These are phyloP conservation scores for Amblyteles armatorius DNA, from an alignment of 2,888 invertebrate species.

Conservation along the genomic window DNA sequence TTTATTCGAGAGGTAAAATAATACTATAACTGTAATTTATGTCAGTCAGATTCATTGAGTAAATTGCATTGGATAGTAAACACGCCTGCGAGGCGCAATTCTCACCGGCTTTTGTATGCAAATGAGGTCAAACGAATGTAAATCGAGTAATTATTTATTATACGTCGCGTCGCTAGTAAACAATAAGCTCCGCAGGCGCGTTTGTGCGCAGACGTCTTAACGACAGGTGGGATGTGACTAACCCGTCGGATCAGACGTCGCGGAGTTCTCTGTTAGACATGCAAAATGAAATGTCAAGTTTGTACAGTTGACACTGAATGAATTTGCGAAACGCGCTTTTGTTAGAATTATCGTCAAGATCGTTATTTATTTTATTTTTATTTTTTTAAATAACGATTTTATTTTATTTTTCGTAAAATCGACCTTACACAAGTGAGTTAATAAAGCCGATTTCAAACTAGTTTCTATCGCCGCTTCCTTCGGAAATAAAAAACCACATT, in stretches of 20 bases:
- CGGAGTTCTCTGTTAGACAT: neutral
- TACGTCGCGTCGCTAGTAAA: neutral
- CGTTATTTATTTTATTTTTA: neutral
- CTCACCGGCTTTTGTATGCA: neutral
- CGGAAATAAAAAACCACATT: neutral
- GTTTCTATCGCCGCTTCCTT: neutral
- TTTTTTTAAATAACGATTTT: neutral
- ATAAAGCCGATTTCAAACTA: neutral
- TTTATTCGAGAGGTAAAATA: neutral
- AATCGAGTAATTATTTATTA: neutral
- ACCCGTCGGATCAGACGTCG: constrained; percentile 13
- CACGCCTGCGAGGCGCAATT: neutral
- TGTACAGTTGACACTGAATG: neutral
- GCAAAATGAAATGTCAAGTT: neutral
- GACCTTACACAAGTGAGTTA: neutral
- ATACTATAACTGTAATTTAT: neutral
- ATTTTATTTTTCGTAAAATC: neutral
- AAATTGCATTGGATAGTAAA: neutral
- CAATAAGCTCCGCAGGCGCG: neutral
- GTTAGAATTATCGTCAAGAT: neutral
- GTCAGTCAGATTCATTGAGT: neutral
- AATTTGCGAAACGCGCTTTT: neutral
- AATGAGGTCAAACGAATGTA: neutral
- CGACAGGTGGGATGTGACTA: constrained; percentile 20
- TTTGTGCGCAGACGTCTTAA: neutral